These are phyloP conservation scores for Caenorhabditis uteleia DNA, from an alignment of 2,888 invertebrate genomes.

Conservation along the genomic window DNA sequence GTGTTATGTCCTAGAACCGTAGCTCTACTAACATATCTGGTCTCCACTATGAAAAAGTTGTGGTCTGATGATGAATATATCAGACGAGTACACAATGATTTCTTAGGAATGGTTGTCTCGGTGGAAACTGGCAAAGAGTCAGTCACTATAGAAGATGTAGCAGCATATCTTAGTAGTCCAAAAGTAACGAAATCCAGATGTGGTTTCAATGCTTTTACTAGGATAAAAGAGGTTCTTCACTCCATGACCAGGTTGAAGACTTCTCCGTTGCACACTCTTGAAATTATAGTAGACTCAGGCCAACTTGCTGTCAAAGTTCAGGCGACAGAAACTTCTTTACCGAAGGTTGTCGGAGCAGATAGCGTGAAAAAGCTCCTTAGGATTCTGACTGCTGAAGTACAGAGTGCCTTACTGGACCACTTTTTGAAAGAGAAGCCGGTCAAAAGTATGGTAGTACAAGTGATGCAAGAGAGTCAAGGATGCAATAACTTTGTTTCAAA, in stretches of 20 bases:
- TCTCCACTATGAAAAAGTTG: slow-evolving; percentile 6
- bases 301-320: slow-evolving; percentile 6
- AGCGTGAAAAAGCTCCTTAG: neutral
- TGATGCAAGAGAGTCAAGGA: neutral
- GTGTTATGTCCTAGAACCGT: slow-evolving; percentile 4
- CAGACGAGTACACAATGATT: neutral
- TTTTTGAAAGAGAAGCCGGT: slow-evolving; percentile 1
- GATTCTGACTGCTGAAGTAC: slow-evolving; percentile 1
- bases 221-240: slow-evolving; percentile 2
- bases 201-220: slow-evolving; percentile 6
- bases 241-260: neutral
- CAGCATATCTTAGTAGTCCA: slow-evolving; percentile 3
- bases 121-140: neutral
- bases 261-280: slow-evolving; percentile 1
- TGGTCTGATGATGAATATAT: slow-evolving; percentile 15
- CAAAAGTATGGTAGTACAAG: neutral
- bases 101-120: neutral
- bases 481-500: neutral
- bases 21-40: slow-evolving; percentile 6
- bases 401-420: neutral
- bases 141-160: neutral
- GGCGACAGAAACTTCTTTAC: neutral
- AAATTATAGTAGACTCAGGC: neutral
- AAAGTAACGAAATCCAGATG: neutral
- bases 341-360: neutral